These are phyloP conservation scores for Trichosurus vulpecula DNA, from an alignment of 2,797 vertebrate genomes.

Conservation along the genomic window DNA sequence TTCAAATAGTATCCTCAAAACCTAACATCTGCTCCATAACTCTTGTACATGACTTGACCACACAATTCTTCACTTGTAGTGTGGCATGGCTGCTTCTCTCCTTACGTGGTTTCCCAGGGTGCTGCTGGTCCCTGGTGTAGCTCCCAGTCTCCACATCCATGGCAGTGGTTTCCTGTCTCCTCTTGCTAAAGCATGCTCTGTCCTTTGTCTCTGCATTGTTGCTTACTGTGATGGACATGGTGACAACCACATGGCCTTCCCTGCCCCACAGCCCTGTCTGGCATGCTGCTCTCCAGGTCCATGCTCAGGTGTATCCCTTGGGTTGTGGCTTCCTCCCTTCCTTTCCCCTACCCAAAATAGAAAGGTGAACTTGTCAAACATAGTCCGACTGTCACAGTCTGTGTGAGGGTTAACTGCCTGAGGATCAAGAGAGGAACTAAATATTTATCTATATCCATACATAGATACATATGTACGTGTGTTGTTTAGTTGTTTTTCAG, in stretches of 20 bases:
- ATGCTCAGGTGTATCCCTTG: not conserved
- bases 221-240: not conserved
- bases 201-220: not conserved
- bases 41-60: not conserved
- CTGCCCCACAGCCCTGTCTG: not conserved
- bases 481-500: not conserved
- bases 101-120: not conserved
- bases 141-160: not conserved
- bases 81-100: not conserved
- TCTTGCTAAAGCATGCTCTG: fast-evolving
- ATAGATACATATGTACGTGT: not conserved
- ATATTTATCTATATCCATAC: not conserved
- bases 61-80: not conserved
- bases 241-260: fast-evolving
- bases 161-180: not conserved
- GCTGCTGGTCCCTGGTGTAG: not conserved
- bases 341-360: not conserved
- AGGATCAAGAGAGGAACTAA: not conserved
- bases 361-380: not conserved
- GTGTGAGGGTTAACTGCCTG: not conserved
- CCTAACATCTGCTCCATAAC: not conserved
- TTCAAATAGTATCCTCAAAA: not conserved
- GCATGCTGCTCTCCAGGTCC: not conserved
- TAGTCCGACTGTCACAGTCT: not conserved
- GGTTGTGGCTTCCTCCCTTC: not conserved